Evolutionary conservation across 2,797 vertebrate genomes (phyloP).

Genomic region (Sandelia bainsii): DNA sequence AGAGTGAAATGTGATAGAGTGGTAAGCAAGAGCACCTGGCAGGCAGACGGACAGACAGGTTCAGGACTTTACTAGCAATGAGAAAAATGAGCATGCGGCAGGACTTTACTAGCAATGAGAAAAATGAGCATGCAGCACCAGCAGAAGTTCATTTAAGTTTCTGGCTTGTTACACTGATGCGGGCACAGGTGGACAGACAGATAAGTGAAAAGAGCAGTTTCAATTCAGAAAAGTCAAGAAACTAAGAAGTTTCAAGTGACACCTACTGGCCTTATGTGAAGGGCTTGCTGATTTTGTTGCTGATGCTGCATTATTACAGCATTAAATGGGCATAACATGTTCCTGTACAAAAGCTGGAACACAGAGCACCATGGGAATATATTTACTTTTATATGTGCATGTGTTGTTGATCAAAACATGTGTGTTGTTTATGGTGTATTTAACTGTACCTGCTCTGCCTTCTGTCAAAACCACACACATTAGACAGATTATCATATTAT

Average conservation of each 20-base stretch:
- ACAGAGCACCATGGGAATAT: not conserved
- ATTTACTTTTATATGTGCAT: not conserved
- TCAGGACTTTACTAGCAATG: constrained; percentile 67
- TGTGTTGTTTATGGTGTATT: constrained; percentile 47
- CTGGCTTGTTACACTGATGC: constrained; percentile 10
- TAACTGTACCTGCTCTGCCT: constrained; percentile 45
- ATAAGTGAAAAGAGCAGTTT: constrained; percentile 4
- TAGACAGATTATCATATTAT: constrained; percentile 57
- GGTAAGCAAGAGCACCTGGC: constrained; percentile 60
- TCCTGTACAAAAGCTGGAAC: constrained; percentile 2
- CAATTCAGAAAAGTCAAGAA: constrained; percentile 26
- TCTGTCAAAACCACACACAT: constrained; percentile 48
- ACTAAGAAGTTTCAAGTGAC: constrained; percentile 14
- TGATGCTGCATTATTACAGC: constrained; percentile 4
- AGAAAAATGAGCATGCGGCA: constrained; percentile 68
- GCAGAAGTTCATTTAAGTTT: constrained; percentile 47
- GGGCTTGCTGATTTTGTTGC: constrained; percentile 1
- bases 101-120: constrained; percentile 67
- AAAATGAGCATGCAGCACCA: constrained; percentile 66
- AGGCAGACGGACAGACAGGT: constrained; percentile 43
- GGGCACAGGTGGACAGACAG: constrained; percentile 24
- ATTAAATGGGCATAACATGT: not conserved
- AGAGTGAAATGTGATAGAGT: constrained; percentile 73
- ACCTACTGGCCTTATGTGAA: constrained; percentile 26
- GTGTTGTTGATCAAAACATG: constrained; percentile 43